A percentile compares a stretch with the other conserved stretches of the same genome.
Evolutionary conservation across 2,888 invertebrate genomes (phyloP).

Genomic region (Trimorus sp.): DNA sequence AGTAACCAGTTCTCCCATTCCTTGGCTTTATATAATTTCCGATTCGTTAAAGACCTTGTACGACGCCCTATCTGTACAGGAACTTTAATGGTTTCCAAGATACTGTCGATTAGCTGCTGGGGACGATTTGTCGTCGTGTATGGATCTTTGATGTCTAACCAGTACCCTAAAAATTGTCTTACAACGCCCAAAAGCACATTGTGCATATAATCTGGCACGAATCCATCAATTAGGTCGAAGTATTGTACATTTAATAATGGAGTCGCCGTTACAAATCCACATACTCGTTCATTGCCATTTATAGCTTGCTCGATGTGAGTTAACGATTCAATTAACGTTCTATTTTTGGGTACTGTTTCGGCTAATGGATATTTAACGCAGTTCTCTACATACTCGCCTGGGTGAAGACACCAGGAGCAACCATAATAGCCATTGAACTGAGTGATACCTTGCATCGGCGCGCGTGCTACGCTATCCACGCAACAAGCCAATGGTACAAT

Average conservation of each 20-base stretch:
- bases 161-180: background rate
- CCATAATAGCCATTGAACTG: conserved; percentile 24
- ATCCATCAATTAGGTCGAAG: conserved; percentile 15
- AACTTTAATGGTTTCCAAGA: no score
- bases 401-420: conserved; percentile 22
- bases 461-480: conserved; percentile 10
- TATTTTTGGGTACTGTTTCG: no score
- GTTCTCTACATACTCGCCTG: background rate
- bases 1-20: no score
- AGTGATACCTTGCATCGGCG: conserved; percentile 16
- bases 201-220: conserved; percentile 20
- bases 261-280: conserved; percentile 14
- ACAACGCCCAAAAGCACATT: conserved; percentile 9
- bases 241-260: conserved; percentile 10
- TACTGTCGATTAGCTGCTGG: no score
- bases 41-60: no score
- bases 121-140: no score
- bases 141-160: no score
- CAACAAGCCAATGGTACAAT: conserved; percentile 7
- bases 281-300: background rate
- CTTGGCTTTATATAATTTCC: no score
- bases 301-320: conserved; percentile 1
- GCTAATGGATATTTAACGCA: conserved; percentile 9
- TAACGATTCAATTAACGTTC: background rate
- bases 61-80: no score